Percentiles rank a stretch among this genome's conserved stretches.
These are phyloP conservation scores for Acanthaster planci DNA, from an alignment of 35 echinoderm and acorn worm species.

Conservation along the genomic window DNA sequence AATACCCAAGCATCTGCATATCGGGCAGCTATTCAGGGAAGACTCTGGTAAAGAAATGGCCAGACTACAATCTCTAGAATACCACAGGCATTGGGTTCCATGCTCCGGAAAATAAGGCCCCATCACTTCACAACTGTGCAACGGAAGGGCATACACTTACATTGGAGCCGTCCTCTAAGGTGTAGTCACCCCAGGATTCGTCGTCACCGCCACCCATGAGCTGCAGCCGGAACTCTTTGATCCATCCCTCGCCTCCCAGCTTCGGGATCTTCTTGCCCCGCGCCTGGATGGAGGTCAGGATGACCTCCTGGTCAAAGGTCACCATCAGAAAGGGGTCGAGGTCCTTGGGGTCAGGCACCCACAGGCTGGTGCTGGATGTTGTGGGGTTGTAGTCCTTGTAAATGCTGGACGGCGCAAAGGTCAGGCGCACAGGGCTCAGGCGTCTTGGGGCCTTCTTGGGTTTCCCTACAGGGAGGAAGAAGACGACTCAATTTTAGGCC, in stretches of 20 bases:
- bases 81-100: too few species aligned
- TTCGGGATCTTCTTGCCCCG: background rate
- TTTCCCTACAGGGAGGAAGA: background rate
- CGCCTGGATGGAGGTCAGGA: conserved; percentile 11
- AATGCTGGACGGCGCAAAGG: background rate
- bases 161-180: background rate
- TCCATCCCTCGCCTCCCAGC: conserved; percentile 9
- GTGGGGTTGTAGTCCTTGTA: conserved; percentile 15
- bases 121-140: too few species aligned
- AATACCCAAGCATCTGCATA: too few species aligned
- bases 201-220: background rate
- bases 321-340: background rate
- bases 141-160: background rate
- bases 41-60: too few species aligned
- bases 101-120: too few species aligned
- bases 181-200: background rate
- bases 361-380: background rate
- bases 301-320: background rate
- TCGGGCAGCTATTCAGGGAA: too few species aligned
- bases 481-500: too few species aligned
- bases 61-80: too few species aligned
- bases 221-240: conserved; percentile 1
- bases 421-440: background rate
- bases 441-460: background rate
- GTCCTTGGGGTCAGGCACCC: background rate